Conservation (phyloP, 2,113 vertebrate species). For the Vidua chalybeata region DNA sequence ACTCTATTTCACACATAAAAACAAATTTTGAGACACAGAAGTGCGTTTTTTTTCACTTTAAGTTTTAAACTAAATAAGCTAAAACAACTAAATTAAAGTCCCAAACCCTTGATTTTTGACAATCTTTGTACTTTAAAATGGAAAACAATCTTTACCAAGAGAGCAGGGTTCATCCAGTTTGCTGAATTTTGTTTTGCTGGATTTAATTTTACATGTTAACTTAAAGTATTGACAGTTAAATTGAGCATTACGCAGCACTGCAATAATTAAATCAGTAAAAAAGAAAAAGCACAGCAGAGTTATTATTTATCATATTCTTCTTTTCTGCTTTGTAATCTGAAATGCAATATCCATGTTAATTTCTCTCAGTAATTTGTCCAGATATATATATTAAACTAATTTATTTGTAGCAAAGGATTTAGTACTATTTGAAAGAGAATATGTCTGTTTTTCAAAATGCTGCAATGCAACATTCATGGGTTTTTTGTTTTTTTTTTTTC, state of each 20-base stretch:
- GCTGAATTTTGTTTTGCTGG: background rate
- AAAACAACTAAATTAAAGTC: background rate
- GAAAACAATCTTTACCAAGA: background rate
- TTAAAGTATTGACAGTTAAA: background rate
- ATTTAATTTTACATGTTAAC: background rate
- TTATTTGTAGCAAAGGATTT: background rate
- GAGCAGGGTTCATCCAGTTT: background rate
- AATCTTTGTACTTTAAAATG: background rate
- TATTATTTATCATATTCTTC: background rate
- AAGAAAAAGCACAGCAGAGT: background rate
- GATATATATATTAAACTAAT: background rate
- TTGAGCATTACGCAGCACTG: background rate
- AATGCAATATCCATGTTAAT: background rate
- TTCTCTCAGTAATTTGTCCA: background rate
- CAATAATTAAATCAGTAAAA: background rate
- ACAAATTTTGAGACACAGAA: background rate
- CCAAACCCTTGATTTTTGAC: background rate
- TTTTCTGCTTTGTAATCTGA: background rate
- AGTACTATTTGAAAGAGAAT: background rate
- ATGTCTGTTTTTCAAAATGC: background rate
- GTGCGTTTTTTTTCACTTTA: rapidly evolving
- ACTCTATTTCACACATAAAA: background rate
- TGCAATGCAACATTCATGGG: background rate
- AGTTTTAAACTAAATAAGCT: background rate
- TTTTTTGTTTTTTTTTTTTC: background rate